Evolutionary conservation across 2,797 vertebrate genomes (phyloP), one percentile per base, ranked within the genome.

Genomic region (Tapera naevia): DNA sequence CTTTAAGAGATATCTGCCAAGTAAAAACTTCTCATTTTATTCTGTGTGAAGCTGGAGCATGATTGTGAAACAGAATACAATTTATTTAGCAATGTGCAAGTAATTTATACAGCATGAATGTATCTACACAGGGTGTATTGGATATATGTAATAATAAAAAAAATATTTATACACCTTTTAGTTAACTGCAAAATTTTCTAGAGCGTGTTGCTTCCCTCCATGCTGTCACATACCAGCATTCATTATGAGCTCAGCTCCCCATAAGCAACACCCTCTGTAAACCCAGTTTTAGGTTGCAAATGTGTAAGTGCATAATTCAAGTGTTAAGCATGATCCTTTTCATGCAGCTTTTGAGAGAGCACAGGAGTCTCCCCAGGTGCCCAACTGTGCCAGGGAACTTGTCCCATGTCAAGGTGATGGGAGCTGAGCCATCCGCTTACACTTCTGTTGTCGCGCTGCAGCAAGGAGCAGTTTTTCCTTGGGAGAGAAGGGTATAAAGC

Each of bases 1-100:
- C 95, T 97, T 97, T 91, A 92, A 96, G 95, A 86, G 94, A 80
- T 91, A 50, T 39, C 80, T 89, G 97, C 97, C 96, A 97, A 96
- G 67, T 25, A 3, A 84, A 93, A 86, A 74, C 69, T 25, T 86
- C 89, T 83, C 84, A 17, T 88, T 95, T 89, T 73, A 54, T 96
- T 93, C 81, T 39, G 11, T 33, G 35, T 23, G 66, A 89, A 61
- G 74, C 85, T 93, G 86, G 82, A 95, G 86, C 76, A 74, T 0
- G 39, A 91, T 60, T 50, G 53, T 1, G 7, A 86, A 93, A 33
- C 25, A 58, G 70, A 91, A 80, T 30, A n/a, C 28, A 24, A 67
- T 85, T 92, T 86, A 53, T 83, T 89, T 81, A 91, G 82, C 50
- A 79, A 81, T 13, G 65, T 61, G 50, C 81, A 64, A 57, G 61